phyloP scores from a whole-genome alignment of 53 echinoderm and acorn worm species.

The Temnopleurus reevesii region DNA sequence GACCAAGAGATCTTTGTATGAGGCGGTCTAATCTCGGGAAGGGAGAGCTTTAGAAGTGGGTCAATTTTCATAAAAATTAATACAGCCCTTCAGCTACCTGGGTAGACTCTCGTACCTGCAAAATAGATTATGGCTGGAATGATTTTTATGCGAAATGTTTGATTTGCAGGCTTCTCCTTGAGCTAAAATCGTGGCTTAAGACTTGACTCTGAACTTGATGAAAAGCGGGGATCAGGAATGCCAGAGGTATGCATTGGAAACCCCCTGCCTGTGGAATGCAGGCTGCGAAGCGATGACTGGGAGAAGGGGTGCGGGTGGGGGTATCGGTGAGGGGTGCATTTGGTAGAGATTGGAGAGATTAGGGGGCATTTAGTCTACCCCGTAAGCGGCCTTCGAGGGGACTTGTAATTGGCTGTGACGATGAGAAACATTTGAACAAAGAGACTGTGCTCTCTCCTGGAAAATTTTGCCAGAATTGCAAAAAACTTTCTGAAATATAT shows the following conservation, averaged over 20 bases:
- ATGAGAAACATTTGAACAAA: background rate
- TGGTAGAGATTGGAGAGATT: background rate
- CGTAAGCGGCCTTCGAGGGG: background rate
- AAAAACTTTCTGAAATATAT: background rate
- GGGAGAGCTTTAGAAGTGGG: constrained; percentile 28
- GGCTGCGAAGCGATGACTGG: constrained; percentile 34
- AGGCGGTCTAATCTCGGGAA: constrained; percentile 2
- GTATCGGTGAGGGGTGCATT: constrained; percentile 40
- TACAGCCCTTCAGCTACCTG: constrained; percentile 27
- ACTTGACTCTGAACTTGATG: background rate
- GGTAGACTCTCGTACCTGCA: background rate
- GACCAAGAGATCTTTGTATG: background rate
- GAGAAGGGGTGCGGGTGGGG: constrained; percentile 32
- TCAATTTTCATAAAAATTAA: constrained; percentile 39
- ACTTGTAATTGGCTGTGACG: background rate
- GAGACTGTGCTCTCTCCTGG: background rate
- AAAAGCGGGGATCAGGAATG: constrained; percentile 46
- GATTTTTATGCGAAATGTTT: background rate
- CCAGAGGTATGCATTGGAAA: constrained; percentile 24
- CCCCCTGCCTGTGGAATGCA: constrained; percentile 33
- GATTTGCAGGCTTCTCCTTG: constrained; percentile 28
- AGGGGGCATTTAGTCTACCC: constrained; percentile 7
- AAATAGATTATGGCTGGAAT: background rate
- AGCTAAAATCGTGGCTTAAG: constrained; percentile 32
- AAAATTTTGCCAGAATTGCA: background rate